A percentile compares a stretch with the other conserved stretches of the same genome.
Evolutionary conservation across 1,140 invertebrate genomes (phyloP).

Genomic region (Wiebesia pumilae): DNA sequence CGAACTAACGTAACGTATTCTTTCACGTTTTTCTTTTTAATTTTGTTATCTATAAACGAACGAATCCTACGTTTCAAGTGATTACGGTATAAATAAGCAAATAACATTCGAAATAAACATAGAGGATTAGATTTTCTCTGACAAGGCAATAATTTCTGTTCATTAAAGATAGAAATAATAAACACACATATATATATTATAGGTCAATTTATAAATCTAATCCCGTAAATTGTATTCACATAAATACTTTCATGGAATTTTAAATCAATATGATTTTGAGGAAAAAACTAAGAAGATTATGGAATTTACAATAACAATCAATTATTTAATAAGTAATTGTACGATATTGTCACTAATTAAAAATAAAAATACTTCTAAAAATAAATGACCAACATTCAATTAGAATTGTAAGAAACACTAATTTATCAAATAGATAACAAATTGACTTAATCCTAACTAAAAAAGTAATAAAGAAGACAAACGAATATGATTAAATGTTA

Average conservation of each 20-base stretch:
- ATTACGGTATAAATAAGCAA: constrained; percentile 7
- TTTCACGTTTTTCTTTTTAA: neutral
- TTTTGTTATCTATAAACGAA: neutral
- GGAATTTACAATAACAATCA: too few species aligned
- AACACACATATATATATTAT: neutral
- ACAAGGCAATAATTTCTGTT: neutral
- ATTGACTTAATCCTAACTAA: too few species aligned
- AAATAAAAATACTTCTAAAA: neutral
- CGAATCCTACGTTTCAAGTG: neutral
- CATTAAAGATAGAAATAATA: neutral
- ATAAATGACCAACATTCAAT: too few species aligned
- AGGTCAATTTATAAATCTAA: neutral
- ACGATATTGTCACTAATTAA: too few species aligned
- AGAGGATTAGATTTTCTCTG: neutral
- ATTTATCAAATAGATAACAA: too few species aligned
- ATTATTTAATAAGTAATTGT: too few species aligned
- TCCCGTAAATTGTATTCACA: neutral
- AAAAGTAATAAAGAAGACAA: too few species aligned
- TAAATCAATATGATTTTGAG: neutral
- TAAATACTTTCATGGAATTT: neutral
- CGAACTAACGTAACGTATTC: neutral
- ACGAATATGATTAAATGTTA: too few species aligned
- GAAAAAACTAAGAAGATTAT: neutral
- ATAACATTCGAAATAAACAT: neutral
- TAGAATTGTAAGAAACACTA: too few species aligned